phyloP scores from a whole-genome alignment of 2,797 vertebrate species.

The Diplodus puntazzo region DNA sequence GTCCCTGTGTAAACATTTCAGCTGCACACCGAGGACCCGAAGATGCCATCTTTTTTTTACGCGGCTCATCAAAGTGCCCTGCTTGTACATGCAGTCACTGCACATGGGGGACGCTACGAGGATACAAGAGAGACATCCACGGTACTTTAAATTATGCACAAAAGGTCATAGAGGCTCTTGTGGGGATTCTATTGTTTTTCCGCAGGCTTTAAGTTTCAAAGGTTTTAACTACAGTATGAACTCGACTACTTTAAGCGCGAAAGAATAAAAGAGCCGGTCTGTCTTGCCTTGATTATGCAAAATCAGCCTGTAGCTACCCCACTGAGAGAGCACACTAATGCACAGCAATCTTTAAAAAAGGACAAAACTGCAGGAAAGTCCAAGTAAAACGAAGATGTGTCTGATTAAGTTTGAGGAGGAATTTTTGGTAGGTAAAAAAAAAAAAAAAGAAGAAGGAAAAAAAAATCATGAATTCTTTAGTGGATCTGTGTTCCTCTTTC shows the following conservation, averaged over 20 bases:
- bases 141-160: slow-evolving; percentile 57
- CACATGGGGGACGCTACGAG: slow-evolving; percentile 43
- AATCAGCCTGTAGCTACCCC: slow-evolving; percentile 34
- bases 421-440: background rate
- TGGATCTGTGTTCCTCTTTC: slow-evolving; percentile 9
- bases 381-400: slow-evolving; percentile 21
- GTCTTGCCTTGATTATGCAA: slow-evolving; percentile 51
- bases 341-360: slow-evolving; percentile 21
- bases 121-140: slow-evolving; percentile 46
- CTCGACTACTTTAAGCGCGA: slow-evolving; percentile 30
- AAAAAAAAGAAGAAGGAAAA: background rate
- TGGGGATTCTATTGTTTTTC: slow-evolving; percentile 45
- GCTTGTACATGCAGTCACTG: slow-evolving; percentile 6
- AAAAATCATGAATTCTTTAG: slow-evolving; percentile 3
- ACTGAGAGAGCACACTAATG: slow-evolving; percentile 11
- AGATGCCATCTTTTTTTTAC: slow-evolving; percentile 47
- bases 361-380: slow-evolving; percentile 9
- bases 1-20: slow-evolving; percentile 58
- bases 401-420: slow-evolving; percentile 25
- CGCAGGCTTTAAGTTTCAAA: slow-evolving; percentile 53
- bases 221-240: slow-evolving; percentile 47
- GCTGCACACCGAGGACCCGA: slow-evolving; percentile 47
- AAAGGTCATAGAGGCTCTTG: slow-evolving; percentile 55
- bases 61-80: slow-evolving; percentile 59
- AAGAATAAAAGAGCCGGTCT: slow-evolving; percentile 41